Evolutionary conservation across 2,113 vertebrate genomes (phyloP).

Genomic region (Amazona guildingii): DNA sequence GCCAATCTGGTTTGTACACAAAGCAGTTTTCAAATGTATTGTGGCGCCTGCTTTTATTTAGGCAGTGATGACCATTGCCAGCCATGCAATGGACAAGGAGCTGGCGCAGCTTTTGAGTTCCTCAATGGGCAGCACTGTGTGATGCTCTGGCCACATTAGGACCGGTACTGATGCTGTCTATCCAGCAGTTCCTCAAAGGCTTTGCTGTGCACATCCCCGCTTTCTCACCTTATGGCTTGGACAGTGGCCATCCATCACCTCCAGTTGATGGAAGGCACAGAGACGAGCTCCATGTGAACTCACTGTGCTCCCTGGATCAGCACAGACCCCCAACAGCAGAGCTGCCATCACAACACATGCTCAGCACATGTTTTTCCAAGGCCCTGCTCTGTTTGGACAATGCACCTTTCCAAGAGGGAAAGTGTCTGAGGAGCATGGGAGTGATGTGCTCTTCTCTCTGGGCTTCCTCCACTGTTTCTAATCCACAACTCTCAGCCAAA

Average conservation of each 20-base stretch:
- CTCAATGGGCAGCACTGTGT: neutral
- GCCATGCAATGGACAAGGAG: neutral
- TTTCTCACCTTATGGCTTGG: neutral
- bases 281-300: neutral
- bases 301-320: neutral
- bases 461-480: neutral
- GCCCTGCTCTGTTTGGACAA: neutral
- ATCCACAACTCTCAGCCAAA: neutral
- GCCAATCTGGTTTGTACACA: neutral
- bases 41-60: neutral
- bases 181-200: neutral
- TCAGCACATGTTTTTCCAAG: neutral
- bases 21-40: neutral
- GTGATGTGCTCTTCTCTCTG: neutral
- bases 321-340: neutral
- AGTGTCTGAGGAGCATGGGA: neutral
- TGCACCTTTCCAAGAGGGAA: neutral
- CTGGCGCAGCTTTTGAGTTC: neutral
- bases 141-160: neutral
- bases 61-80: neutral
- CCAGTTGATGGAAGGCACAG: accelerated
- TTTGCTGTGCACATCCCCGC: neutral
- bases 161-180: accelerated
- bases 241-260: accelerated
- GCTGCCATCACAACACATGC: neutral